Evolutionary conservation across 2,888 invertebrate genomes (phyloP).

Genomic region (Melieria omissa): DNA sequence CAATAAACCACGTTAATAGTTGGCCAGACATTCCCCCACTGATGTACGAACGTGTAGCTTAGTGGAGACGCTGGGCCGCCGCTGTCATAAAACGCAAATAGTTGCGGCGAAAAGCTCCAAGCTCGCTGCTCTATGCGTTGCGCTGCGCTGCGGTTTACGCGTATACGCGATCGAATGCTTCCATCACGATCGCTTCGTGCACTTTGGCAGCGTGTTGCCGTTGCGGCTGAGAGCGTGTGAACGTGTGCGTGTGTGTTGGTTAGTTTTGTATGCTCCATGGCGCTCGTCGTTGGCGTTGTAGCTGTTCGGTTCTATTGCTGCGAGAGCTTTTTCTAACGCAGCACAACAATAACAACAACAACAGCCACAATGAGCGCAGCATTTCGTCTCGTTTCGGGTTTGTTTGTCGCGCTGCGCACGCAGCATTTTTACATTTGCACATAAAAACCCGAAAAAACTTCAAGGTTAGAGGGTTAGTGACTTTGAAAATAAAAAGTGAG

Average conservation of each 20-base stretch:
- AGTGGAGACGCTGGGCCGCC: too few species aligned
- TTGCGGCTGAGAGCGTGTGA: background rate
- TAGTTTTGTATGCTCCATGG: background rate
- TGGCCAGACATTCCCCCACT: too few species aligned
- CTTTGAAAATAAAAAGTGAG: constrained; percentile 58
- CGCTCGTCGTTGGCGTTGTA: background rate
- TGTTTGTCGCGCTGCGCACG: background rate
- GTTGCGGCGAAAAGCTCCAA: too few species aligned
- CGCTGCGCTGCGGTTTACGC: too few species aligned
- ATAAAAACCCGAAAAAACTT: constrained; percentile 48
- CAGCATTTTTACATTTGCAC: constrained; percentile 48
- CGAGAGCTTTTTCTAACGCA: background rate
- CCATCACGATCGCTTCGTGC: too few species aligned
- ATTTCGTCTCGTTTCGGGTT: too few species aligned
- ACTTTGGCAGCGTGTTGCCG: background rate
- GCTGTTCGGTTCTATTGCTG: background rate
- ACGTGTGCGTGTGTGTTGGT: background rate
- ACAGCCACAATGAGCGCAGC: background rate
- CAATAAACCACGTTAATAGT: too few species aligned
- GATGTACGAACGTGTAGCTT: too few species aligned
- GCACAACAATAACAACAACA: background rate
- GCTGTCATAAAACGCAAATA: too few species aligned
- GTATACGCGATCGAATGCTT: too few species aligned
- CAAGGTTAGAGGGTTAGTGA: constrained; percentile 66
- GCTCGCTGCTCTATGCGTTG: too few species aligned